Evolutionary conservation across 1,140 invertebrate genomes (phyloP).

Genomic region (Rhynchophorus ferrugineus): DNA sequence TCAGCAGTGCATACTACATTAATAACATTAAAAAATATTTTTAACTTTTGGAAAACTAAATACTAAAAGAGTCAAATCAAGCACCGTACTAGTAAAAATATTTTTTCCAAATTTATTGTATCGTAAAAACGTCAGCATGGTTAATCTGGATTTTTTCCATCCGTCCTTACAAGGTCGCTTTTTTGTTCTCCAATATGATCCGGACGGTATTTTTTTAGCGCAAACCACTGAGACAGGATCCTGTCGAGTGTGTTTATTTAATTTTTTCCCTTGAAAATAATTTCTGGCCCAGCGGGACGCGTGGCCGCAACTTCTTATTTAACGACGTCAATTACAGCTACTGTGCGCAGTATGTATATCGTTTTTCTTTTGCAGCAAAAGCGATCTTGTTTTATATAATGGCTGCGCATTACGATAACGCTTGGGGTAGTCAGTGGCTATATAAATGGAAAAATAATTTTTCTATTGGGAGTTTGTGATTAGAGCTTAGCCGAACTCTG

Average conservation of each 20-base stretch:
- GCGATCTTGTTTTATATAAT: slow-evolving; percentile 17
- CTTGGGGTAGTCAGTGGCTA: slow-evolving; percentile 22
- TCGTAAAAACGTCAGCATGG: too few species aligned
- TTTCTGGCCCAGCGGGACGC: slow-evolving; percentile 15
- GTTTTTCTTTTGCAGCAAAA: slow-evolving; percentile 20
- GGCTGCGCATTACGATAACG: slow-evolving; percentile 19
- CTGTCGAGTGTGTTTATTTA: slow-evolving; percentile 1
- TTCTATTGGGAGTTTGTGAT: slow-evolving; percentile 6
- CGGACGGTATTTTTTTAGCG: not conserved
- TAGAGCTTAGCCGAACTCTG: not conserved
- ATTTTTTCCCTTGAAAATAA: slow-evolving; percentile 16
- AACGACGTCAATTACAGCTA: slow-evolving; percentile 22
- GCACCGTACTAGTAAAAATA: too few species aligned
- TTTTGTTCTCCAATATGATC: not conserved
- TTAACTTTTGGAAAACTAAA: too few species aligned
- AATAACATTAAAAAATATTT: too few species aligned
- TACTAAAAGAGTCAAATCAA: too few species aligned
- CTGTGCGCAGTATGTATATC: slow-evolving; percentile 11
- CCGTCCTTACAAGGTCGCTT: not conserved
- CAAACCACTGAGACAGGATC: not conserved
- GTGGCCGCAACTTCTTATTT: slow-evolving; percentile 20
- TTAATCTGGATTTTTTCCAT: too few species aligned
- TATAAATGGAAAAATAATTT: slow-evolving; percentile 15
- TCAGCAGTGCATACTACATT: too few species aligned
- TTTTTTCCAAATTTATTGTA: too few species aligned